phyloP scores from a whole-genome alignment of 2,797 vertebrate genomes.

The Lophotriccus pileatus region DNA sequence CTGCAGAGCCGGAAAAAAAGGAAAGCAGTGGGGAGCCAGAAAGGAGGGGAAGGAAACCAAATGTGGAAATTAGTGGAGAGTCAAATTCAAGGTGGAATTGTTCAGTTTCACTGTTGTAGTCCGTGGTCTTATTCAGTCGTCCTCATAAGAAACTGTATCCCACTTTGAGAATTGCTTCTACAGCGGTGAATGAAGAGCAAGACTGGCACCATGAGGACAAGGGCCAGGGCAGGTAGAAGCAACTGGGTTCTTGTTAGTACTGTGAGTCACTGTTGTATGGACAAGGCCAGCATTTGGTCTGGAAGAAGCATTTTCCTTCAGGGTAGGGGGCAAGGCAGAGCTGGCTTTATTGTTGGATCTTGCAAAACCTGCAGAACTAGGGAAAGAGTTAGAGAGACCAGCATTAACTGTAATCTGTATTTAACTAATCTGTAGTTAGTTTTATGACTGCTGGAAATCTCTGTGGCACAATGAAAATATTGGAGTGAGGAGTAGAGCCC shows the following conservation, averaged over 20 bases:
- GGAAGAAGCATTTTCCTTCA: background rate
- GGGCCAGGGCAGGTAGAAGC: background rate
- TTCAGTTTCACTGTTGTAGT: rapidly evolving
- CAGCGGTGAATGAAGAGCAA: background rate
- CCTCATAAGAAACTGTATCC: background rate
- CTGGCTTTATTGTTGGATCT: background rate
- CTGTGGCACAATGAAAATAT: background rate
- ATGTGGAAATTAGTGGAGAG: background rate
- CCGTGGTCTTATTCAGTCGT: background rate
- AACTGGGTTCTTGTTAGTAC: background rate
- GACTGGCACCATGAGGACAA: background rate
- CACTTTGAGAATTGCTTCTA: background rate
- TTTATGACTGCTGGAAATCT: background rate
- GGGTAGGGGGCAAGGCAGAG: background rate
- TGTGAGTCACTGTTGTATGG: background rate
- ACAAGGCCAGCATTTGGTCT: background rate
- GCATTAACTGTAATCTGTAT: too few relatives aligned
- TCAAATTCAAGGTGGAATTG: background rate
- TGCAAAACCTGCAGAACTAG: background rate
- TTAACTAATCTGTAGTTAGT: background rate
- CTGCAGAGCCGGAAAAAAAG: background rate
- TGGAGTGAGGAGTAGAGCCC: background rate
- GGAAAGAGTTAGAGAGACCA: background rate
- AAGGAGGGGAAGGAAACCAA: background rate
- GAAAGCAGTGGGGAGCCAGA: background rate